phyloP scores from a whole-genome alignment of 2,888 invertebrate species.

The Aspidiotus rigidus region DNA sequence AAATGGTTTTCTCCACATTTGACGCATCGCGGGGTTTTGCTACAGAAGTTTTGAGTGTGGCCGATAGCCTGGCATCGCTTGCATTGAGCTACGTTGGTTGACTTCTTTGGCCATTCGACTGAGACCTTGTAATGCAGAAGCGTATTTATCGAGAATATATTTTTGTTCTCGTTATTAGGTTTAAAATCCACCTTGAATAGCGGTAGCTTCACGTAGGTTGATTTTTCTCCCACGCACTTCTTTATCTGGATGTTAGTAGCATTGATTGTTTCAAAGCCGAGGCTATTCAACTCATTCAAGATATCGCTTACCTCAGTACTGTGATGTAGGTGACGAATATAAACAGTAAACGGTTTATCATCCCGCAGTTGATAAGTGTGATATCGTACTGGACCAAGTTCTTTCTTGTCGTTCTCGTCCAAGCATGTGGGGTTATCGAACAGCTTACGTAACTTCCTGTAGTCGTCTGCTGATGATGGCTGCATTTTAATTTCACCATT shows the following conservation, averaged over 20 bases:
- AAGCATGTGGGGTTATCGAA: neutral
- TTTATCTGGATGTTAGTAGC: neutral
- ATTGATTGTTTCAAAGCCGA: neutral
- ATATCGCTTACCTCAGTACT: neutral
- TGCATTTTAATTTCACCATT: too few species aligned
- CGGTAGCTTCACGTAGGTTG: neutral
- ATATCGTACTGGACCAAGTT: neutral
- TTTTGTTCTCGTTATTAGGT: neutral
- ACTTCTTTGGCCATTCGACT: neutral
- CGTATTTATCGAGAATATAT: neutral
- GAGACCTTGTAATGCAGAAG: neutral
- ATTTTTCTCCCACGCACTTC: neutral
- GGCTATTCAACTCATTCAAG: neutral
- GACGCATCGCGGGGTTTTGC: neutral
- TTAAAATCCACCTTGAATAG: neutral
- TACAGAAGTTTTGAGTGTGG: slow-evolving; percentile 2
- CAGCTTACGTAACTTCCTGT: neutral
- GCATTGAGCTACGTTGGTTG: neutral
- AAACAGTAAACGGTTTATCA: neutral
- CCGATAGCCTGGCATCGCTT: neutral
- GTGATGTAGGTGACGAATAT: neutral
- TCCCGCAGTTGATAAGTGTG: neutral
- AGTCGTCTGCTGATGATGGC: neutral
- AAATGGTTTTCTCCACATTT: neutral
- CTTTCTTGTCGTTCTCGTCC: neutral